A percentile compares a stretch with the other conserved stretches of the same genome.
phyloP scores from a whole-genome alignment of 1,140 invertebrate species.

The Fopius arisanus region DNA sequence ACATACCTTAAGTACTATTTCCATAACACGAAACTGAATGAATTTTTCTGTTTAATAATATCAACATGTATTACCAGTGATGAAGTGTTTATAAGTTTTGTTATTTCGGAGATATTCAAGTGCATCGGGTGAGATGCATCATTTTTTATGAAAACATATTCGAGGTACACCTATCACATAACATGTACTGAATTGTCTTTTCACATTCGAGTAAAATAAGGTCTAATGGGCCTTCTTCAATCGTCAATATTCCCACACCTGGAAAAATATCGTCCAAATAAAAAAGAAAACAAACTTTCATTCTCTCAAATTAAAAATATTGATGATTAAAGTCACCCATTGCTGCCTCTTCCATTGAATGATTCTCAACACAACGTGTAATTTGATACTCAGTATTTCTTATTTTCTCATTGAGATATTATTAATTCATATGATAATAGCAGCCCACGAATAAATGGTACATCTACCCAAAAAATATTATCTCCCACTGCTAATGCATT shows the following conservation, averaged over 20 bases:
- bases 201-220: neutral
- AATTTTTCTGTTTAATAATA: neutral
- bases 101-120: neutral
- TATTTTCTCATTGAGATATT: constrained; percentile 2
- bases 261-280: no score
- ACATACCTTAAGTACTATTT: constrained; percentile 2
- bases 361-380: constrained; percentile 16
- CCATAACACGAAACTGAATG: constrained; percentile 25
- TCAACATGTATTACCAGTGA: neutral
- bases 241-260: no score
- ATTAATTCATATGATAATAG: constrained; percentile 25
- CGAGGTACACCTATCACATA: constrained; percentile 47
- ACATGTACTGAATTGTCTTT: constrained; percentile 16
- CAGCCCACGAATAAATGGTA: constrained; percentile 26
- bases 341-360: no score
- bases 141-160: constrained; percentile 37
- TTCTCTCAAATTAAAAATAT: no score
- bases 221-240: no score
- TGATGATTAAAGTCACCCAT: no score
- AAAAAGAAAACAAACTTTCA: no score
- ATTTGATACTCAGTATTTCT: constrained; percentile 28
- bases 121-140: neutral
- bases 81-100: neutral
- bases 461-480: neutral
- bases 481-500: neutral